Base-by-base conservation (phyloP, 1,140 invertebrate genomes). In the Drosophila guanche region DNA sequence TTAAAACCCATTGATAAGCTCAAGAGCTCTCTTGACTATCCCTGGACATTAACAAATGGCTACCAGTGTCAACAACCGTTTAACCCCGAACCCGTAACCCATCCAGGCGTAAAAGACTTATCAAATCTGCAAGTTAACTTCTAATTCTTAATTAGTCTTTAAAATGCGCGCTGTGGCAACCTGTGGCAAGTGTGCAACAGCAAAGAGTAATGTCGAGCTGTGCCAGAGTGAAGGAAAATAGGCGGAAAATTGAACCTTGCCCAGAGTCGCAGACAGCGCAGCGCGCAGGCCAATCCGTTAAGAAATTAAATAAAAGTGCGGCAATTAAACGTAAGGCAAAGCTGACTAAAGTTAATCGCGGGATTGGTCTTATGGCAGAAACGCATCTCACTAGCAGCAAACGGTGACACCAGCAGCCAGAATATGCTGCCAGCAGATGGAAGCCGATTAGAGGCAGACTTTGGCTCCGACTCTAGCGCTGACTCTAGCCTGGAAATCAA, bases 301-400 rank as follows among this genome's bases (percentile, higher is more conserved):
- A 56, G 20, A 79, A 88, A 81, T 86, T 86, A 86, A 86, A 81
- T 86, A 86, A 86, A 88, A 81, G 83, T 78, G 77, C 74, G 58
- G 83, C 83, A 86, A 81, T 88, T 81, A 86, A 88, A 81, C 60
- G 81, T 67, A 79, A 76, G 63, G 59, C 25, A 65, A 65, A 80
- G 76, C 59, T 67, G 60, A 63, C 66, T 69, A 76, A 70, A 45
- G 66, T 76, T 85, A 85, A 85, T 86, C 83, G 66, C 62, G 23
- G 51, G 29, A 43, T 51, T 20, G 62, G 16, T 33, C 55, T 41
- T 67, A 60, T 56, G 62, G 68, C 63, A 68, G 67, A 48, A 33
- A 68, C 66, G 65, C 63, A 67, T 81, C 53, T 65, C 66, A 47
- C 69, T 20, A 20, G 16, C 41, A 23, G 53, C 69, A 72, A 60